Evolutionary conservation across 2,113 vertebrate genomes (phyloP).

Genomic region (Leptocoma aspasia): DNA sequence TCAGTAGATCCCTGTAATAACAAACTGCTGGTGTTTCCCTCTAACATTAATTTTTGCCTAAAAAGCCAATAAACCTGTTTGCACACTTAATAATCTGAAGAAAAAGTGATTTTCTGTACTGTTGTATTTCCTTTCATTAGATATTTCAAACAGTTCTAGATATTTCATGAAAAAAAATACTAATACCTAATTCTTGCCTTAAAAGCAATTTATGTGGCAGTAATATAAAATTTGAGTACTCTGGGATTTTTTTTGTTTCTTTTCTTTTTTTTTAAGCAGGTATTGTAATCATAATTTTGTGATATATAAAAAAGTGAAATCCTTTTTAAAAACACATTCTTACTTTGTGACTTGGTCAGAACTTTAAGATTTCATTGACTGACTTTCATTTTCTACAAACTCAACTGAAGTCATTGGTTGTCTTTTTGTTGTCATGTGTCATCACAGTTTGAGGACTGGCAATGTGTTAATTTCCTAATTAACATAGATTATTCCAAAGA

Average conservation of each 20-base stretch:
- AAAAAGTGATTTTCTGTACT: background rate
- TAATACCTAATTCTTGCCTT: constrained; percentile 30
- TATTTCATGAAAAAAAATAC: background rate
- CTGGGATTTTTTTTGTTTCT: fast-evolving
- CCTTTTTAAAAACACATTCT: background rate
- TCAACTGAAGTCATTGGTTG: fast-evolving
- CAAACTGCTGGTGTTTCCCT: background rate
- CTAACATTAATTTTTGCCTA: background rate
- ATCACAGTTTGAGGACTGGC: background rate
- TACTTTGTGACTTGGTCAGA: background rate
- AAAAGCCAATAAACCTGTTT: background rate
- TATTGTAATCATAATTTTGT: background rate
- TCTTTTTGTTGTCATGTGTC: background rate
- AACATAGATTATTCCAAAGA: background rate
- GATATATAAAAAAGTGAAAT: background rate
- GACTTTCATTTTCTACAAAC: background rate
- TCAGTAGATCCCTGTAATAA: background rate
- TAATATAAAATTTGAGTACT: background rate
- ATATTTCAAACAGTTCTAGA: background rate
- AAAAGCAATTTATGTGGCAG: background rate
- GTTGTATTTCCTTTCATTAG: constrained; percentile 23
- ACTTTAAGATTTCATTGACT: background rate
- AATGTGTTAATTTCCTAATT: background rate
- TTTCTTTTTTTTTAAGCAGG: background rate
- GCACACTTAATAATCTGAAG: background rate